A percentile compares a stretch with the other conserved stretches of the same genome.
Conservation (phyloP, 2,797 vertebrate species). For the Malurus splendens region DNA sequence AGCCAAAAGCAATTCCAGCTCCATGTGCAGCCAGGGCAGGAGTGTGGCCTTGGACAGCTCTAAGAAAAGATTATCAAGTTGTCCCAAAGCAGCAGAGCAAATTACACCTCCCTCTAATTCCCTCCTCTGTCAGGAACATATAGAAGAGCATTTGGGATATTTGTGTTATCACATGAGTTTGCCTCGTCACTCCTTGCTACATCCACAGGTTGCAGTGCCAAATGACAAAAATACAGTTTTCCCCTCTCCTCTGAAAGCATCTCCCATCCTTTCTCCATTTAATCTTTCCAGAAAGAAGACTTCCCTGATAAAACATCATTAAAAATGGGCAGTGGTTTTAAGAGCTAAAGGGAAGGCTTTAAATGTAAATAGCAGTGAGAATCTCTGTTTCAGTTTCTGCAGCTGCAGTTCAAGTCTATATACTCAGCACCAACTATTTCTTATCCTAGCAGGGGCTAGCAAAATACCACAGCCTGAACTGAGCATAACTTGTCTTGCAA, state of each 20-base stretch:
- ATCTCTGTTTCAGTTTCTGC: background rate
- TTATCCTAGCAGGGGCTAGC: background rate
- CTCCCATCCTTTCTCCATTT: background rate
- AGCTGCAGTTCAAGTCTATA: background rate
- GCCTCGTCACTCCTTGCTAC: background rate
- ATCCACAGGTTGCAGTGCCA: background rate
- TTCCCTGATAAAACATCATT: background rate
- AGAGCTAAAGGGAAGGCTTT: background rate
- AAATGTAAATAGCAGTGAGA: background rate
- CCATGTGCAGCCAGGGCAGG: background rate
- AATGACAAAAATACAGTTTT: background rate
- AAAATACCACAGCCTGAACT: conserved; percentile 17
- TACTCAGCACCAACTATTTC: background rate
- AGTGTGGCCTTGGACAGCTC: background rate
- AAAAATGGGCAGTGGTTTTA: background rate
- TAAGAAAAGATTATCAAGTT: background rate
- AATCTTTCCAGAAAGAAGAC: background rate
- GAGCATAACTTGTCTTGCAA: conserved; percentile 22
- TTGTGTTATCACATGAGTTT: background rate
- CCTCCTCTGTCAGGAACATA: background rate
- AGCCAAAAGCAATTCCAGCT: background rate
- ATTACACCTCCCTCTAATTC: background rate
- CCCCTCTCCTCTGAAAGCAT: background rate
- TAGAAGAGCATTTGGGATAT: background rate
- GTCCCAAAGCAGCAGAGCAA: background rate